phyloP scores from a whole-genome alignment of 2,888 invertebrate species.

The Ethmia dodecea region DNA sequence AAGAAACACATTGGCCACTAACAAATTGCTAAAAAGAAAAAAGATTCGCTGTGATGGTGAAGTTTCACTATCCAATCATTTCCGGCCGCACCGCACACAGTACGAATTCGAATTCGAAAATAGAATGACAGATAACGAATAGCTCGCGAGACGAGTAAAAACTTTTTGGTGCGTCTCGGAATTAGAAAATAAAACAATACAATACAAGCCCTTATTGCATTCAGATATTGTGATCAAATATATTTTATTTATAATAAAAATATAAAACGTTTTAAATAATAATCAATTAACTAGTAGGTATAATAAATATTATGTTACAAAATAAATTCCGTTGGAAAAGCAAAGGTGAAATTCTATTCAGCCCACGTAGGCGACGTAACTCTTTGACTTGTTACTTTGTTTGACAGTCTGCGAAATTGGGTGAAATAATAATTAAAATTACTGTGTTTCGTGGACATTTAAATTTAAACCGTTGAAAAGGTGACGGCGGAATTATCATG shows the following conservation, averaged over 20 bases:
- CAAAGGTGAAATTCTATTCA: slow-evolving; percentile 27
- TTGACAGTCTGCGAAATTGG: slow-evolving; percentile 58
- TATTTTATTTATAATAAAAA: too few relatives aligned
- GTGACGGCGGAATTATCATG: slow-evolving; percentile 24
- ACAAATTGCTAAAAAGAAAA: too few relatives aligned
- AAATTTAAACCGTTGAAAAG: slow-evolving; percentile 27
- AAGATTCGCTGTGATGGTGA: background rate
- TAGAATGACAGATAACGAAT: slow-evolving; percentile 30
- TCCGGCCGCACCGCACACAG: slow-evolving; percentile 30
- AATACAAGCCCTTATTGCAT: too few relatives aligned
- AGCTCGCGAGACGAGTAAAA: slow-evolving; percentile 20
- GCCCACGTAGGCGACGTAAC: slow-evolving; percentile 30
- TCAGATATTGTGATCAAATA: too few relatives aligned
- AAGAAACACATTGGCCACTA: too few relatives aligned
- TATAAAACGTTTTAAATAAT: too few relatives aligned
- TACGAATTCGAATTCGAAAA: slow-evolving; percentile 31
- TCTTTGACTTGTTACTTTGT: slow-evolving; percentile 45
- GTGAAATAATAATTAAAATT: slow-evolving; percentile 55
- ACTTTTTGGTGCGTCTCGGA: slow-evolving; percentile 25
- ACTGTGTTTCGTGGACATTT: slow-evolving; percentile 25
- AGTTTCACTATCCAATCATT: slow-evolving; percentile 40
- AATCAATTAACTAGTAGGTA: too few relatives aligned
- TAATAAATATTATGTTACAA: too few relatives aligned
- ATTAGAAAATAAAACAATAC: slow-evolving; percentile 20
- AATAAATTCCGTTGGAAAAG: slow-evolving; percentile 8